Conservation (phyloP, 2,113 vertebrate genomes). For the Ptyas mucosa region DNA sequence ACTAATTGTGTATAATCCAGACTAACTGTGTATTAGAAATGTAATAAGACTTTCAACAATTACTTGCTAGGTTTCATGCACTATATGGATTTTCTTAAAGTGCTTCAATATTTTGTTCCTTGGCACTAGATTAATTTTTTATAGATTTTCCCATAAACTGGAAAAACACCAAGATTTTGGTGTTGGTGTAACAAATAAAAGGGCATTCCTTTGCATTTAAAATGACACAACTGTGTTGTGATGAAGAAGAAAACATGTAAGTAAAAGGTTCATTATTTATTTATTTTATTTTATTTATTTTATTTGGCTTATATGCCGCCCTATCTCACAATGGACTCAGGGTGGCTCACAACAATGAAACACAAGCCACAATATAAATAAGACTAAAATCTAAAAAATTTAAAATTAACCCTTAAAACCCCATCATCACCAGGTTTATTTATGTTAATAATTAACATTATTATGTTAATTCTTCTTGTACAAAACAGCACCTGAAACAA, state of each 20-base stretch:
- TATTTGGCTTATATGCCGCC: too few relatives aligned
- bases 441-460: too few relatives aligned
- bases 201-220: neutral
- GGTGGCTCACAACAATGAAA: too few relatives aligned
- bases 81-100: conserved; percentile 37
- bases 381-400: too few relatives aligned
- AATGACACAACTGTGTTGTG: neutral
- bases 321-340: too few relatives aligned
- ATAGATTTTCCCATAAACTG: conserved; percentile 27
- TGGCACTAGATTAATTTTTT: conserved; percentile 41
- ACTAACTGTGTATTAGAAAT: conserved; percentile 53
- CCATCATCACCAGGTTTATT: too few relatives aligned
- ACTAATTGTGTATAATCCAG: conserved; percentile 57
- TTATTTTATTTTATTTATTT: too few relatives aligned
- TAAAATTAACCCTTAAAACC: too few relatives aligned
- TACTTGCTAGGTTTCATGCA: conserved; percentile 46
- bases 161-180: conserved; percentile 8
- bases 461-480: neutral
- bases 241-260: neutral
- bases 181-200: neutral
- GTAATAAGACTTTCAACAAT: conserved; percentile 46
- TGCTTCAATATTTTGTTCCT: conserved; percentile 42
- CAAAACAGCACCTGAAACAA: neutral
- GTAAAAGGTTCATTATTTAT: neutral
- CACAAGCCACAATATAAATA: too few relatives aligned